phyloP scores from a whole-genome alignment of 2,113 vertebrate species.

The Sus scrofa region DNA sequence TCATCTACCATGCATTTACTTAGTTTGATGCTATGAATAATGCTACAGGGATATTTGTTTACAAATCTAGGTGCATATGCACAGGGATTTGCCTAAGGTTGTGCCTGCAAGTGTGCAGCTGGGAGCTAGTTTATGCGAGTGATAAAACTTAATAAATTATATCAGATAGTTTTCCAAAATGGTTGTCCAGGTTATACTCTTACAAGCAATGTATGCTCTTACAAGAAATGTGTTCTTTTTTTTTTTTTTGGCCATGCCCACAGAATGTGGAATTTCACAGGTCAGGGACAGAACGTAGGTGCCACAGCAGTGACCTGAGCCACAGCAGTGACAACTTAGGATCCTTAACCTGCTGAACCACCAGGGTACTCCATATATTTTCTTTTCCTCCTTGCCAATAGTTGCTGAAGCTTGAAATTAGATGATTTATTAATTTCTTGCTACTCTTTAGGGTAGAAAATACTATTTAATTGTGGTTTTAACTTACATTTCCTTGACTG shows the following conservation, averaged over 20 bases:
- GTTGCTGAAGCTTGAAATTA: neutral
- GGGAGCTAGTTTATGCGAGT: neutral
- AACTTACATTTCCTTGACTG: neutral
- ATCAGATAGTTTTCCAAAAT: neutral
- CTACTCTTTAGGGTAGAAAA: neutral
- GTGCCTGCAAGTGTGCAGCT: neutral
- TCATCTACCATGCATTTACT: neutral
- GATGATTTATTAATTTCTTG: too few relatives aligned
- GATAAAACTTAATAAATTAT: neutral
- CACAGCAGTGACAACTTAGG: too few relatives aligned
- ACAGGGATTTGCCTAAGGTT: neutral
- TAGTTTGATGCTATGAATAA: neutral
- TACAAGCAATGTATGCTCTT: neutral
- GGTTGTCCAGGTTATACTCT: neutral
- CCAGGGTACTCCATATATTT: too few relatives aligned
- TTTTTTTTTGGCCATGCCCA: too few relatives aligned
- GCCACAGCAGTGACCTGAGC: too few relatives aligned
- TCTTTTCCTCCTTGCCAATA: neutral
- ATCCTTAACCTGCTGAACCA: too few relatives aligned
- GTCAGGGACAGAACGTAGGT: too few relatives aligned
- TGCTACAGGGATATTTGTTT: neutral
- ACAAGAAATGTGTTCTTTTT: neutral
- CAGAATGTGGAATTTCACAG: too few relatives aligned
- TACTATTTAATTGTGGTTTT: neutral
- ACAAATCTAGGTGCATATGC: neutral